Percentiles rank a stretch among this genome's conserved stretches.
Evolutionary conservation across 2,888 invertebrate species (phyloP).

Genomic region (Lasioglossum villosulum): DNA sequence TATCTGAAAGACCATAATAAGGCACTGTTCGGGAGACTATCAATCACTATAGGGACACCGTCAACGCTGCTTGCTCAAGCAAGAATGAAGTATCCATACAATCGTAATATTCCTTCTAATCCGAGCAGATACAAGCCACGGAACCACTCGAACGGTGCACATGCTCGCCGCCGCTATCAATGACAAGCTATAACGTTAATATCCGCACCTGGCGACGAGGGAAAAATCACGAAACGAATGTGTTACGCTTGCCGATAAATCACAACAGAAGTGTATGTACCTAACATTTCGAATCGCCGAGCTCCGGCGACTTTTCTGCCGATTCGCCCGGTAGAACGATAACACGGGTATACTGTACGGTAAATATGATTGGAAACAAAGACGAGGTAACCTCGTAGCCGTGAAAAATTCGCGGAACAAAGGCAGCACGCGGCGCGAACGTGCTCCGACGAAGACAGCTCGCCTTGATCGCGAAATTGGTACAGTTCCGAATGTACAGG

Average conservation of each 20-base stretch:
- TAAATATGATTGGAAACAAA: not conserved
- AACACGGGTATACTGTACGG: not conserved
- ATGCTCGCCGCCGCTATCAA: not conserved
- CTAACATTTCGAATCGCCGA: not conserved
- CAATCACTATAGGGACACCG: not conserved
- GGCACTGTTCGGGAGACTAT: not conserved
- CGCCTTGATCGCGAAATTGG: not conserved
- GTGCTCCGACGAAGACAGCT: slow-evolving; percentile 9
- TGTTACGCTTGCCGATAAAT: not conserved
- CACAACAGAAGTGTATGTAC: not conserved
- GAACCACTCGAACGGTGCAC: not conserved
- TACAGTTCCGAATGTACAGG: not conserved
- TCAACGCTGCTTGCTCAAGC: not conserved
- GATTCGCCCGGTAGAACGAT: not conserved
- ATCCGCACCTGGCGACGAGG: not conserved
- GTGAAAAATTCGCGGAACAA: not conserved
- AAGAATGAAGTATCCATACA: not conserved
- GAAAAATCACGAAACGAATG: slow-evolving; percentile 10
- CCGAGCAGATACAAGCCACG: not conserved
- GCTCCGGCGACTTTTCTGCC: not conserved
- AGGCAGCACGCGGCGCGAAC: not conserved
- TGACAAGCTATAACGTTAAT: slow-evolving; percentile 10
- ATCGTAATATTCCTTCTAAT: not conserved
- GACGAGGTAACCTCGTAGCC: not conserved
- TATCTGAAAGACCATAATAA: not conserved